phyloP scores from a whole-genome alignment of 2,797 vertebrate species.

The Danio kyathit region DNA sequence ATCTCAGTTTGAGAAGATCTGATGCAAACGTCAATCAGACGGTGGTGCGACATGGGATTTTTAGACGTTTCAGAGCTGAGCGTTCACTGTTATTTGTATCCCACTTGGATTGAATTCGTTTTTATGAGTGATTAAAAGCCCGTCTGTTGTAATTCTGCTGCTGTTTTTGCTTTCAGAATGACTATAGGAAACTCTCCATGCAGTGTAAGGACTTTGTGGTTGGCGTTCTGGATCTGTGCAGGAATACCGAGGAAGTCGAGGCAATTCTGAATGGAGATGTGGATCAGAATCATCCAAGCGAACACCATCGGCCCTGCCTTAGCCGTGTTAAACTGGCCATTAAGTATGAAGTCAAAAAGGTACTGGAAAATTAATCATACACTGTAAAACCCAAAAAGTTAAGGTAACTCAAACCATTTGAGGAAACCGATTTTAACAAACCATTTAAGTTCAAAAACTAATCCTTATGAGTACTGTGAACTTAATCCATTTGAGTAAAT shows the following conservation, averaged over 20 bases:
- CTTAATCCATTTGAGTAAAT: too few relatives aligned
- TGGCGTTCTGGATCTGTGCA: slow-evolving; percentile 86
- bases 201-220: slow-evolving; percentile 90
- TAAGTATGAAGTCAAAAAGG: slow-evolving; percentile 89
- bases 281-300: slow-evolving; percentile 75
- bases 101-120: not conserved
- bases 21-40: slow-evolving; percentile 28
- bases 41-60: slow-evolving; percentile 14
- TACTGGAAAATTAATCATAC: slow-evolving; percentile 48
- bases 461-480: too few relatives aligned
- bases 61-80: not conserved
- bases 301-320: slow-evolving; percentile 82
- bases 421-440: too few relatives aligned
- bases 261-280: slow-evolving; percentile 87
- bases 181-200: slow-evolving; percentile 89
- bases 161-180: slow-evolving; percentile 74
- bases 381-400: not conserved
- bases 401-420: too few relatives aligned
- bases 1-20: slow-evolving; percentile 29
- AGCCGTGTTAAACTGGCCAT: slow-evolving; percentile 88
- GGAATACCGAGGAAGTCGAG: slow-evolving; percentile 87
- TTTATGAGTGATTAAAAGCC: slow-evolving; percentile 19
- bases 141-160: not conserved
- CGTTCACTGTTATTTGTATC: not conserved
- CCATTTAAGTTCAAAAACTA: too few relatives aligned